Evolutionary conservation across 2,888 invertebrate genomes (phyloP).

Genomic region (Amphiduros pacificus): DNA sequence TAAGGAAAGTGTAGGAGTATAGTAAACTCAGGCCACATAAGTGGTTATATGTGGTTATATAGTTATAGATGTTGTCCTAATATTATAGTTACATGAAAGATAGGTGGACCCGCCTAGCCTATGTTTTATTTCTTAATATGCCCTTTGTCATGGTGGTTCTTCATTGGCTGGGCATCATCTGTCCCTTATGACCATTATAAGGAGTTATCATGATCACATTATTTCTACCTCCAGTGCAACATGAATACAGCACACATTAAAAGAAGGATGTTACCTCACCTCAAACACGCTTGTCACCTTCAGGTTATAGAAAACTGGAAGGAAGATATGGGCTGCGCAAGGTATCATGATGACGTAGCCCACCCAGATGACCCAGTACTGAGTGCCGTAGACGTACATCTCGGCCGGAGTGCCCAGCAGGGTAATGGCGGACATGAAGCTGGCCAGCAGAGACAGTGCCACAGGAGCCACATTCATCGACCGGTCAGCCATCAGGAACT

Average conservation of each 20-base stretch:
- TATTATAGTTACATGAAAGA: too few species aligned
- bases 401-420: constrained; percentile 54
- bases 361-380: constrained; percentile 32
- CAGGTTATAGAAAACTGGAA: constrained; percentile 36
- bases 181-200: too few species aligned
- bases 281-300: constrained; percentile 36
- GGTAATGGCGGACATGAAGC: constrained; percentile 59
- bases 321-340: constrained; percentile 34
- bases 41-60: background rate
- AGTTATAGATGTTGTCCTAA: too few species aligned
- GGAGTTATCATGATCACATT: too few species aligned
- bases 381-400: constrained; percentile 39
- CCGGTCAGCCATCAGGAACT: constrained; percentile 46
- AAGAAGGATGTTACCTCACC: too few species aligned
- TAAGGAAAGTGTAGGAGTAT: too few species aligned
- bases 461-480: constrained; percentile 53
- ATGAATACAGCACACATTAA: too few species aligned
- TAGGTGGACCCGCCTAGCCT: too few species aligned
- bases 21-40: background rate
- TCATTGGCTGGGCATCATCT: too few species aligned
- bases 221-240: too few species aligned
- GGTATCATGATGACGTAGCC: constrained; percentile 51
- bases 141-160: too few species aligned
- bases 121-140: too few species aligned
- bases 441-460: constrained; percentile 54